These are phyloP conservation scores for Gymnocephalus cernua DNA, from an alignment of 2,113 vertebrate species.

Conservation along the genomic window DNA sequence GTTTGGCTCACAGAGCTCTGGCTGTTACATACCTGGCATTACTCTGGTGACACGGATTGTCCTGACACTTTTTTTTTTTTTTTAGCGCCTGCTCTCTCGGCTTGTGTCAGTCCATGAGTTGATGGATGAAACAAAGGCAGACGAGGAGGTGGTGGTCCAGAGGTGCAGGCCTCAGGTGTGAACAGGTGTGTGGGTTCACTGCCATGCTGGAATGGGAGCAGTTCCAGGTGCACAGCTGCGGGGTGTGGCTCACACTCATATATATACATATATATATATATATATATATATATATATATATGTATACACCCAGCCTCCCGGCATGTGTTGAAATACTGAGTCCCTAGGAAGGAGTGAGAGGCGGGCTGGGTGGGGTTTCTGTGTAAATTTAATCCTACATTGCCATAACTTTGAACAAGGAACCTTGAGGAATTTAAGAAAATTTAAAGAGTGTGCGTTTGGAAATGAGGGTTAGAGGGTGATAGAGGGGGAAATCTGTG, in stretches of 20 bases:
- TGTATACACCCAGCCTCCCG: slow-evolving; percentile 56
- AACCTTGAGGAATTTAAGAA: slow-evolving; percentile 15
- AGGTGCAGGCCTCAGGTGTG: slow-evolving; percentile 80
- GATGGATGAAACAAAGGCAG: slow-evolving; percentile 72
- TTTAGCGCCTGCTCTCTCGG: slow-evolving; percentile 31
- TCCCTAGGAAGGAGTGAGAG: slow-evolving; percentile 64
- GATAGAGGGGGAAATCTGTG: neutral
- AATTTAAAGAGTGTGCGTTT: slow-evolving; percentile 15
- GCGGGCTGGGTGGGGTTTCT: slow-evolving; percentile 58
- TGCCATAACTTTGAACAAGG: slow-evolving; percentile 57
- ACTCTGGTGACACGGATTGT: slow-evolving; percentile 17
- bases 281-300: slow-evolving; percentile 14
- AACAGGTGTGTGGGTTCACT: slow-evolving; percentile 86
- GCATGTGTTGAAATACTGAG: slow-evolving; percentile 72
- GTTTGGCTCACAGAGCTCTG: neutral
- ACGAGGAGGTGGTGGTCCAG: slow-evolving; percentile 61
- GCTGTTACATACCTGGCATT: slow-evolving; percentile 48
- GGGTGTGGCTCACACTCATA: slow-evolving; percentile 70
- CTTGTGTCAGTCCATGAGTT: slow-evolving; percentile 49
- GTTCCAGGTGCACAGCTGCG: slow-evolving; percentile 85
- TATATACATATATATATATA: slow-evolving; percentile 11
- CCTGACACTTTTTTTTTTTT: slow-evolving; percentile 29
- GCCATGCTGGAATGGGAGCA: slow-evolving; percentile 82
- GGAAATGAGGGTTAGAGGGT: slow-evolving; percentile 36
- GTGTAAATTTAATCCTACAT: slow-evolving; percentile 52